phyloP scores from a whole-genome alignment of 2,113 vertebrate genomes.

The Hemibagrus wyckioides region DNA sequence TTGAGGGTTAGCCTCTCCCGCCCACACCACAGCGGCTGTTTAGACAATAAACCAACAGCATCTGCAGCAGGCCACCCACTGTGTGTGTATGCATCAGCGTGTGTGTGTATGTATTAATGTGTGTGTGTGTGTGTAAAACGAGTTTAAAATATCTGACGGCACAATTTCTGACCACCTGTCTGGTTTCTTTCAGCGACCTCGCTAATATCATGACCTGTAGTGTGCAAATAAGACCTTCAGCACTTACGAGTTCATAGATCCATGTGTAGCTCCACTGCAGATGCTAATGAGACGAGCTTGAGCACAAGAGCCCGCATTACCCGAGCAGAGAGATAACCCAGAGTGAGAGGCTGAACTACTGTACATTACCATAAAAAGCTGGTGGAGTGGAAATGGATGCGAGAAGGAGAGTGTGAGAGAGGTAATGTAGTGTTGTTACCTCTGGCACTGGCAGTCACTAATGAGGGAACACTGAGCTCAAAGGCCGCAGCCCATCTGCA shows the following conservation, averaged over 20 bases:
- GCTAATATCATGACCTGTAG: slow-evolving; percentile 9
- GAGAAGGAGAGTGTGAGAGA: not conserved
- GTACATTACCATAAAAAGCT: slow-evolving; percentile 28
- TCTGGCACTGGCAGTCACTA: slow-evolving; percentile 35
- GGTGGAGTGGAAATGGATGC: not conserved
- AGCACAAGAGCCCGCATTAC: not conserved
- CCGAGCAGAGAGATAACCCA: not conserved
- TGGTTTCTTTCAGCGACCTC: slow-evolving; percentile 26
- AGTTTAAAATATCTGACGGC: not conserved
- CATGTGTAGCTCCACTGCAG: not conserved
- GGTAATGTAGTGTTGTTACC: slow-evolving; percentile 5
- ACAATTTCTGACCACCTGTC: slow-evolving; percentile 37
- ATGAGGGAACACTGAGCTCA: slow-evolving; percentile 28
- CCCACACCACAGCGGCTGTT: slow-evolving; percentile 29
- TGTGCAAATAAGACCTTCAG: slow-evolving; percentile 17
- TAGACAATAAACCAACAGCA: slow-evolving; percentile 46
- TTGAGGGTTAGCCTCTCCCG: slow-evolving; percentile 13
- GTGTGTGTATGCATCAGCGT: not conserved
- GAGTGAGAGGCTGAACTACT: not conserved
- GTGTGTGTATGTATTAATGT: slow-evolving; percentile 21
- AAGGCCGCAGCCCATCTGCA: slow-evolving; percentile 18
- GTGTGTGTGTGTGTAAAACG: slow-evolving; percentile 12
- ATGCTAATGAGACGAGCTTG: not conserved
- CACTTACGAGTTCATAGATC: slow-evolving; percentile 16
- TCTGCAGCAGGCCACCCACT: slow-evolving; percentile 41